Conservation (phyloP, 2,113 vertebrate genomes). For the Ciconia boyciana region DNA sequence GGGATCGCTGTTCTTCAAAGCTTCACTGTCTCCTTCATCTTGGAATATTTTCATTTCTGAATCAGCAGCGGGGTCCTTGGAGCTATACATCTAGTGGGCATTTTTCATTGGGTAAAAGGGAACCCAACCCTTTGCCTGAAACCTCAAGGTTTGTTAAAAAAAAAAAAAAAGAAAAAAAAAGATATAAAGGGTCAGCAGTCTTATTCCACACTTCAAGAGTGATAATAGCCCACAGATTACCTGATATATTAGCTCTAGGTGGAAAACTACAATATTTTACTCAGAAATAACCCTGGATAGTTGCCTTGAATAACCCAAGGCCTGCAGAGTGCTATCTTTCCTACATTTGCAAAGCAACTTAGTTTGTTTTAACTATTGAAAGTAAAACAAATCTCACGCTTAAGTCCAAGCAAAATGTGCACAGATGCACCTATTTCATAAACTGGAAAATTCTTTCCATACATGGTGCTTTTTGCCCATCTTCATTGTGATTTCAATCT, state of each 20-base stretch:
- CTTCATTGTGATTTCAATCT: background rate
- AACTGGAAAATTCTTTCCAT: background rate
- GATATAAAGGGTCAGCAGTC: background rate
- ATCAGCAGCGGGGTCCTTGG: background rate
- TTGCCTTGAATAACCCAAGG: constrained; percentile 3
- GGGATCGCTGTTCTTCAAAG: background rate
- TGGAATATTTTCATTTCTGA: background rate
- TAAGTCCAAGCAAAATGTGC: background rate
- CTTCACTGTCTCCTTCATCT: background rate
- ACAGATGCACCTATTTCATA: background rate
- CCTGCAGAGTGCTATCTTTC: background rate
- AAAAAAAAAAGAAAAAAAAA: too few species aligned
- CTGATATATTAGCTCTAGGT: background rate
- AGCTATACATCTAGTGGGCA: background rate
- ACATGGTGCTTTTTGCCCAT: background rate
- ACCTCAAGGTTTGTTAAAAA: background rate
- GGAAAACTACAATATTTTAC: background rate
- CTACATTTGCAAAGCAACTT: background rate
- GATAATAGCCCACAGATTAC: background rate
- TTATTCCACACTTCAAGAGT: background rate
- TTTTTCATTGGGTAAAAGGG: background rate
- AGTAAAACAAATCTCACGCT: background rate
- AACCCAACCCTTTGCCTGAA: background rate
- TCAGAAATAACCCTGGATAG: background rate
- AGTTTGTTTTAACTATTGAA: background rate